Base-by-base conservation (phyloP, 1,140 invertebrate genomes). In the Leptonema lineaticorne region DNA sequence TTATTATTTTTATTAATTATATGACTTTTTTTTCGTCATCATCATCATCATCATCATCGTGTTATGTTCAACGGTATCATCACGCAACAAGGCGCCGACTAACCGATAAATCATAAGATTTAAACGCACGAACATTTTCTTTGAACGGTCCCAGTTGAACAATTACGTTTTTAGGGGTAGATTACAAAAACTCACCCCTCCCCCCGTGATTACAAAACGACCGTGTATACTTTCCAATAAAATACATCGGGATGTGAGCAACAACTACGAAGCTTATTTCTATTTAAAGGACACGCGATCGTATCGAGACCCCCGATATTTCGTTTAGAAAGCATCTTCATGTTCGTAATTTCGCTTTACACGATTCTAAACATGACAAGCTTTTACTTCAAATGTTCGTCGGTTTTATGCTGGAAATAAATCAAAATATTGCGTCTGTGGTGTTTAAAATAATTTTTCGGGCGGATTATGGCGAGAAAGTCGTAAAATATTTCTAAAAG, bases 101-200 rank as follows among this genome's bases (percentile, higher is more conserved):
- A 24, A 63, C 37, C 63, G 60, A 65, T 70, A 70, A 70, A 70
- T 70, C 69, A 67, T 70, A 63, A 28, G 57, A 70, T 67, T 67
- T 70, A 63, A 70, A 70, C 62, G 56, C 69, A 67, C 64, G 63
- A 65, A 69, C 46, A 50, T 67, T 18, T 30, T 70, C 63, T 18
- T 60, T 27, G 69, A 66, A 57, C 63, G 41, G 22, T 66, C 63
- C 50, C 56, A 29, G 26, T 11, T 26, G 64, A 53, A 37, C 63
- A 53, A 65, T 65, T 50, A 53, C 46, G 5, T 33, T 11, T 6
- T 11, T 33, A 48, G 16, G 16, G 16, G 16, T 18, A 20, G 16
- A 16, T 6, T 48, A 20, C n/a, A 48, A 48, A 5, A 48, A 48
- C n/a, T 4, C 46, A 48, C n/a, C 46, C 46, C 5, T 20, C 46